Percentiles rank a stretch among this genome's conserved stretches.
Evolutionary conservation across 1,140 invertebrate genomes (phyloP).

Genomic region (Drosophila yakuba): DNA sequence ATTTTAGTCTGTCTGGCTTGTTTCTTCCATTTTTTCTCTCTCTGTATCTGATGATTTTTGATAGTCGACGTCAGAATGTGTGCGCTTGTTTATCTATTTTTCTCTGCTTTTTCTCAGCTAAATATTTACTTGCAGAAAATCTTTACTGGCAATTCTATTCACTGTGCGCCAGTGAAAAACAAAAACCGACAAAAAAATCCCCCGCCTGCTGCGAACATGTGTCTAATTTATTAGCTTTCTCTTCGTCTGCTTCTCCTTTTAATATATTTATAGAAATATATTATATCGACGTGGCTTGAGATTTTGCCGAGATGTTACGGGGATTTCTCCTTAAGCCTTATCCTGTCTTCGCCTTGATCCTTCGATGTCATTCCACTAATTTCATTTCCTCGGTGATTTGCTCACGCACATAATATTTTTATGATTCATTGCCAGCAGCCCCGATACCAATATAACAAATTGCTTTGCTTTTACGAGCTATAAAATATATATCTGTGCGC

Average conservation of each 20-base stretch:
- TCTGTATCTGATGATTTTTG: slow-evolving; percentile 55
- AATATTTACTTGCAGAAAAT: slow-evolving; percentile 65
- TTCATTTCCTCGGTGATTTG: slow-evolving; percentile 23
- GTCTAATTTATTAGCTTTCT: slow-evolving; percentile 70
- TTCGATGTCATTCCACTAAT: slow-evolving; percentile 31
- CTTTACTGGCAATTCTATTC: slow-evolving; percentile 40
- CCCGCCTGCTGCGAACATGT: slow-evolving; percentile 36
- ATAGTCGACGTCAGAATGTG: slow-evolving; percentile 21
- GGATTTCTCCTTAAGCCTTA: slow-evolving; percentile 15
- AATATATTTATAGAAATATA: slow-evolving; percentile 65
- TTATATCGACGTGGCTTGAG: slow-evolving; percentile 43
- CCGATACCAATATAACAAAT: slow-evolving; percentile 39
- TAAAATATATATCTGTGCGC: slow-evolving; percentile 17
- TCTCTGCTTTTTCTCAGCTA: slow-evolving; percentile 31
- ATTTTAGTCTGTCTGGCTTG: slow-evolving; percentile 67
- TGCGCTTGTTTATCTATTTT: slow-evolving; percentile 29
- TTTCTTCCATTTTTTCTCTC: slow-evolving; percentile 43
- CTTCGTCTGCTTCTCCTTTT: slow-evolving; percentile 15
- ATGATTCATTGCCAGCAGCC: slow-evolving; percentile 36
- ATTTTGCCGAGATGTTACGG: slow-evolving; percentile 3
- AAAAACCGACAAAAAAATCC: slow-evolving; percentile 8
- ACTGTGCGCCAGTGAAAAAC: slow-evolving; percentile 23
- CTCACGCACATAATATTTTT: slow-evolving; percentile 11
- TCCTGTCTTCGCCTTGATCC: slow-evolving; percentile 11
- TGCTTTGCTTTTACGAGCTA: slow-evolving; percentile 13